phyloP scores from a whole-genome alignment of 1,140 invertebrate genomes.

The Drosophila repletoides region DNA sequence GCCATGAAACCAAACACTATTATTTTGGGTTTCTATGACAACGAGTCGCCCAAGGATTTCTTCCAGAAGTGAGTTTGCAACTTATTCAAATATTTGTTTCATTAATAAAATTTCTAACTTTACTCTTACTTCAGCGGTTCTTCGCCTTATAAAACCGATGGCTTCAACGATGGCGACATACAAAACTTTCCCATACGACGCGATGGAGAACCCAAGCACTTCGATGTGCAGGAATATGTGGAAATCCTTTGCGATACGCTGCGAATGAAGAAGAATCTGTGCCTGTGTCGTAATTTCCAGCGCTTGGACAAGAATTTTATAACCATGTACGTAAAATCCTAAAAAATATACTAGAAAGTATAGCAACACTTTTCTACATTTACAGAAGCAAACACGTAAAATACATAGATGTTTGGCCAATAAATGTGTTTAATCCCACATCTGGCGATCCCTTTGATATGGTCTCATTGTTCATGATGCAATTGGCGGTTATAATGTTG shows the following conservation, averaged over 20 bases:
- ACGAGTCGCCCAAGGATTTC: slow-evolving; percentile 88
- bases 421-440: slow-evolving; percentile 92
- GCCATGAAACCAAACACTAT: slow-evolving; percentile 99
- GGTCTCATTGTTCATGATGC: slow-evolving; percentile 96
- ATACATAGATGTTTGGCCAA: slow-evolving; percentile 98
- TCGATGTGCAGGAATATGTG: slow-evolving; percentile 90
- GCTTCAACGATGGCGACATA: slow-evolving; percentile 80
- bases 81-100: background rate
- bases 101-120: background rate
- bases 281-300: slow-evolving; percentile 95
- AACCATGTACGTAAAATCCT: slow-evolving; percentile 84
- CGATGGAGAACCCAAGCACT: slow-evolving; percentile 63
- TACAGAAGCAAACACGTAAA: slow-evolving; percentile 85
- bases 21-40: slow-evolving; percentile 94
- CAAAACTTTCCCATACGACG: slow-evolving; percentile 82
- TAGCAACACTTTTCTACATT: slow-evolving; percentile 17
- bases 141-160: slow-evolving; percentile 83
- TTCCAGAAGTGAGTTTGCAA: slow-evolving; percentile 85
- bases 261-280: slow-evolving; percentile 97
- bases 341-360: background rate
- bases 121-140: slow-evolving; percentile 58
- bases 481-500: slow-evolving; percentile 98
- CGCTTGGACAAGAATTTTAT: slow-evolving; percentile 89
- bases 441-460: slow-evolving; percentile 91
- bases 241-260: slow-evolving; percentile 93